Conservation (phyloP, 2,888 invertebrate genomes). For the Drosophila ochracea region DNA sequence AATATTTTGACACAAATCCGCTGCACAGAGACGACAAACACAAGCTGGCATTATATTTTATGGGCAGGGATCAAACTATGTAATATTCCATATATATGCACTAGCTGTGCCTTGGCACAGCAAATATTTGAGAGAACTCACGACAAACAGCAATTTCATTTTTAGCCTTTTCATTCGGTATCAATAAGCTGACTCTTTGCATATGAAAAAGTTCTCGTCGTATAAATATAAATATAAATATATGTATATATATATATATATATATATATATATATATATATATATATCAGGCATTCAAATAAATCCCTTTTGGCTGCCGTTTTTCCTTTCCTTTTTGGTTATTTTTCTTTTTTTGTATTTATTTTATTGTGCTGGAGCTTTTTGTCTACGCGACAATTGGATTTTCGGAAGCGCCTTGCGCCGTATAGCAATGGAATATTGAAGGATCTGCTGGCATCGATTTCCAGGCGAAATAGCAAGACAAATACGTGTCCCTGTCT, state of each 20-base stretch:
- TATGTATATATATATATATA: conserved; percentile 33
- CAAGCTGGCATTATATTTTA: conserved; percentile 70
- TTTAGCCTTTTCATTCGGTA: conserved; percentile 45
- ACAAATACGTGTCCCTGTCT: conserved; percentile 65
- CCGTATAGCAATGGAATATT: conserved; percentile 55
- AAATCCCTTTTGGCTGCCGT: conserved; percentile 59
- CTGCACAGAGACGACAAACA: conserved; percentile 43
- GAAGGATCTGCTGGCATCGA: conserved; percentile 58
- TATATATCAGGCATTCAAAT: conserved; percentile 63
- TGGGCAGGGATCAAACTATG: conserved; percentile 69
- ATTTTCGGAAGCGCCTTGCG: conserved; percentile 58
- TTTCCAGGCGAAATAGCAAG: conserved; percentile 34
- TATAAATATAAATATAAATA: conserved; percentile 60
- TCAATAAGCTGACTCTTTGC: conserved; percentile 73
- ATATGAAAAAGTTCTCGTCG: conserved; percentile 59
- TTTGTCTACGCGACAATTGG: conserved; percentile 77
- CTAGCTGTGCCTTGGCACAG: conserved; percentile 18
- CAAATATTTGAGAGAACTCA: conserved; percentile 54
- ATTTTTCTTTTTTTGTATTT: conserved; percentile 7
- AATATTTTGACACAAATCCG: conserved; percentile 66
- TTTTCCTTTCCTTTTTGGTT: conserved; percentile 8
- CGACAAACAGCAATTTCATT: conserved; percentile 20
- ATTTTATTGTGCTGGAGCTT: conserved; percentile 43
- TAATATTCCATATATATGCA: conserved; percentile 28
- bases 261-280: conserved; percentile 49